phyloP scores from a whole-genome alignment of 2,797 vertebrate genomes.

The Poecilia picta region DNA sequence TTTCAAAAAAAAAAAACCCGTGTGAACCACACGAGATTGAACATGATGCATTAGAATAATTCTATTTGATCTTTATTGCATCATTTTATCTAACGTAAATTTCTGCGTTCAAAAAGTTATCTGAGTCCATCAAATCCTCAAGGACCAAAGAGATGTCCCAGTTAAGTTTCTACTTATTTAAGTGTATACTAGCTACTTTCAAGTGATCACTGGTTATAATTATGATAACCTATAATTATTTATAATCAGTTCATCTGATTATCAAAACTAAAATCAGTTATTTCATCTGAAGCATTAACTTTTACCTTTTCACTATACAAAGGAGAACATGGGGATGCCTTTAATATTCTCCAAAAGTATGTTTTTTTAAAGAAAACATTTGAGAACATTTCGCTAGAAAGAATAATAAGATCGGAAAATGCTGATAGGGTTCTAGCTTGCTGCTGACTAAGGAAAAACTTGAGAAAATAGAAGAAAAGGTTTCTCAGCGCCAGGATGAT shows the following conservation, averaged over 20 bases:
- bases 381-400: no score
- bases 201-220: not conserved
- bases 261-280: not conserved
- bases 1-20: constrained; percentile 4
- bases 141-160: not conserved
- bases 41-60: constrained; percentile 11
- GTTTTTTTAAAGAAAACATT: no score
- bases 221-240: not conserved
- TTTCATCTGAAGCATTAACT: not conserved
- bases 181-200: not conserved
- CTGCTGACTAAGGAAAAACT: not conserved
- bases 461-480: not conserved
- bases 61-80: constrained; percentile 4
- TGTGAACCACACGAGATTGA: not conserved
- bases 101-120: not conserved
- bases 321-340: not conserved
- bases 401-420: no score
- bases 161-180: not conserved
- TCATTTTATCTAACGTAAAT: constrained; percentile 4
- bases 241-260: not conserved
- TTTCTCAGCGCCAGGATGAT: not conserved
- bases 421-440: no score
- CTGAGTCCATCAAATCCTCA: not conserved
- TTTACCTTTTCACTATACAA: not conserved
- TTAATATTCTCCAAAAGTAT: not conserved